A percentile compares a stretch with the other conserved stretches of the same genome.
These are phyloP conservation scores for Chaetura pelagica DNA, from an alignment of 2,113 vertebrate species.

Conservation along the genomic window DNA sequence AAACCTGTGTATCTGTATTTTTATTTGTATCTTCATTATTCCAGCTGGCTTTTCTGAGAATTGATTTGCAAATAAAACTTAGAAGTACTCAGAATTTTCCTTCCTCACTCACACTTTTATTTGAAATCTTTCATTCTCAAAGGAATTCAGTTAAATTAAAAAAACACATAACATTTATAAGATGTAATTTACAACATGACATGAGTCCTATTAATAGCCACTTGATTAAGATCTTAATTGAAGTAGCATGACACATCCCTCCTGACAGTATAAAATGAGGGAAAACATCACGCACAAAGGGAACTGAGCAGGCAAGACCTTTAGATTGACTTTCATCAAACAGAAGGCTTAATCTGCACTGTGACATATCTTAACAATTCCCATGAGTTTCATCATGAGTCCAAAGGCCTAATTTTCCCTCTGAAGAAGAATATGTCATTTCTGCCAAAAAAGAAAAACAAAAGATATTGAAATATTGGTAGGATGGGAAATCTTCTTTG, in stretches of 20 bases:
- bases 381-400: neutral
- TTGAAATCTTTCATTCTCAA: neutral
- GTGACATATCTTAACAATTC: neutral
- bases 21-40: neutral
- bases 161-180: neutral
- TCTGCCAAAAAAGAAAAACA: neutral
- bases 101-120: neutral
- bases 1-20: neutral
- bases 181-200: neutral
- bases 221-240: neutral
- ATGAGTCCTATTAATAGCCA: neutral
- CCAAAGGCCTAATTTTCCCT: neutral
- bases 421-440: neutral
- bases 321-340: slow-evolving; percentile 41
- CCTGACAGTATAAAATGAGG: neutral
- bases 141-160: neutral
- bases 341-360: neutral
- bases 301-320: neutral
- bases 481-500: neutral
- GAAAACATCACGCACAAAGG: neutral
- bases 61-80: neutral
- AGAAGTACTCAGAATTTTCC: neutral
- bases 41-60: neutral
- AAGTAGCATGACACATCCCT: neutral
- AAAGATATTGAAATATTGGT: neutral